Conservation (phyloP, 2,113 vertebrate genomes). For the Pandion haliaetus region DNA sequence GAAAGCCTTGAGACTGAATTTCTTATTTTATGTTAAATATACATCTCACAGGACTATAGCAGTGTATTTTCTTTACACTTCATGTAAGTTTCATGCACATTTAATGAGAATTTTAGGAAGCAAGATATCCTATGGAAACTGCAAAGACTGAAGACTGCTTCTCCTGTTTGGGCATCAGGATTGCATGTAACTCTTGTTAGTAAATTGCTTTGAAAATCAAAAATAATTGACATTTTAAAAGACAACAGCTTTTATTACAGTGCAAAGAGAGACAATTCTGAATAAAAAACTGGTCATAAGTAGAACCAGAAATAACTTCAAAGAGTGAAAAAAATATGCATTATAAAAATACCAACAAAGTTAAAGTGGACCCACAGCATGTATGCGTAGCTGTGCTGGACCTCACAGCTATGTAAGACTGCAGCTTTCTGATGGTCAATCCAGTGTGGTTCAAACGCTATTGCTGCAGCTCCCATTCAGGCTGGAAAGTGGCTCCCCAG, state of each 20-base stretch:
- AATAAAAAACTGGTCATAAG: background rate
- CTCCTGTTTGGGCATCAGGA: background rate
- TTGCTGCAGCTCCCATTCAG: background rate
- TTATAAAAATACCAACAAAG: background rate
- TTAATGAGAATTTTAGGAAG: constrained; percentile 5
- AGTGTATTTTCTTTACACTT: background rate
- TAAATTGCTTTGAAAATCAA: constrained; percentile 36
- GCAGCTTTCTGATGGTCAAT: background rate
- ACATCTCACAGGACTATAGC: background rate
- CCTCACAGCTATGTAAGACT: background rate
- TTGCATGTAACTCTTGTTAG: background rate
- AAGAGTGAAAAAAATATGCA: background rate
- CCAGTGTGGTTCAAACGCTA: background rate
- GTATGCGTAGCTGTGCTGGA: background rate
- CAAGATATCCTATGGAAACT: background rate
- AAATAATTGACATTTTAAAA: constrained; percentile 34
- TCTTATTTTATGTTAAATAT: background rate
- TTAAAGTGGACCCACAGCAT: background rate
- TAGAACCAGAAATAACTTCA: background rate
- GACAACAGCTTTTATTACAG: background rate
- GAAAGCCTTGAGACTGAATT: background rate
- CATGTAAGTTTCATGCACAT: background rate
- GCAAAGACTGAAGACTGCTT: background rate
- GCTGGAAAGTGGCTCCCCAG: background rate
- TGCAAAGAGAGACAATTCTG: background rate